Percentiles rank a stretch among this genome's conserved stretches.
phyloP scores from a whole-genome alignment of 1,140 invertebrate genomes.

The Ceratoteleas bidentatus region DNA sequence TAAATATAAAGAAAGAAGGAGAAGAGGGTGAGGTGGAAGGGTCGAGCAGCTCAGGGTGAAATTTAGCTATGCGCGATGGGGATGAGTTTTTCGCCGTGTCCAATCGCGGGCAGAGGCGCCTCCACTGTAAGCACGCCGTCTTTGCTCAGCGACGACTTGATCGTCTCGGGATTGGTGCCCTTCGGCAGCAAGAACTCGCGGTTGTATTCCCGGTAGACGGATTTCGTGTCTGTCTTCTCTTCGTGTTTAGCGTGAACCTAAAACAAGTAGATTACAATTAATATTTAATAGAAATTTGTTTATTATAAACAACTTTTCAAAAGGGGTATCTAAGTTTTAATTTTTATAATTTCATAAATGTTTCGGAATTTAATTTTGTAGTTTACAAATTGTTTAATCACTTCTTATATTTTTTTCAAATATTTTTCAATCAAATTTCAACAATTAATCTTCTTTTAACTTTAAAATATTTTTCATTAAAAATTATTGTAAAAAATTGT shows the following conservation, averaged over 20 bases:
- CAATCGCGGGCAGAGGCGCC: constrained; percentile 91
- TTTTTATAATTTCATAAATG: too few relatives aligned
- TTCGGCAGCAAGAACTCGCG: constrained; percentile 96
- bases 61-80: constrained; percentile 89
- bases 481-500: too few relatives aligned
- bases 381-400: too few relatives aligned
- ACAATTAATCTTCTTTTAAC: too few relatives aligned
- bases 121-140: constrained; percentile 96
- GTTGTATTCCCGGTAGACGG: constrained; percentile 97
- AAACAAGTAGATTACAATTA: constrained; percentile 67
- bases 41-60: constrained; percentile 3
- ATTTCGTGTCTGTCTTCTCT: constrained; percentile 96
- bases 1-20: constrained; percentile 42
- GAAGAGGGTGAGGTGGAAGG: constrained; percentile 12
- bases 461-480: too few relatives aligned
- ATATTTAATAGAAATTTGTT: too few relatives aligned
- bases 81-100: constrained; percentile 87
- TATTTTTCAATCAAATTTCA: too few relatives aligned
- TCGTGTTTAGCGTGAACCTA: constrained; percentile 98
- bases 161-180: constrained; percentile 95
- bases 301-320: too few relatives aligned
- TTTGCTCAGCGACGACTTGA: constrained; percentile 94
- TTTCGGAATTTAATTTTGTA: too few relatives aligned
- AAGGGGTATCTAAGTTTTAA: too few relatives aligned
- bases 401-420: too few relatives aligned